A percentile compares a stretch with the other conserved stretches of the same genome.
These are phyloP conservation scores for Onthophagus sagittarius DNA, from an alignment of 2,888 invertebrate genomes.

Conservation along the genomic window DNA sequence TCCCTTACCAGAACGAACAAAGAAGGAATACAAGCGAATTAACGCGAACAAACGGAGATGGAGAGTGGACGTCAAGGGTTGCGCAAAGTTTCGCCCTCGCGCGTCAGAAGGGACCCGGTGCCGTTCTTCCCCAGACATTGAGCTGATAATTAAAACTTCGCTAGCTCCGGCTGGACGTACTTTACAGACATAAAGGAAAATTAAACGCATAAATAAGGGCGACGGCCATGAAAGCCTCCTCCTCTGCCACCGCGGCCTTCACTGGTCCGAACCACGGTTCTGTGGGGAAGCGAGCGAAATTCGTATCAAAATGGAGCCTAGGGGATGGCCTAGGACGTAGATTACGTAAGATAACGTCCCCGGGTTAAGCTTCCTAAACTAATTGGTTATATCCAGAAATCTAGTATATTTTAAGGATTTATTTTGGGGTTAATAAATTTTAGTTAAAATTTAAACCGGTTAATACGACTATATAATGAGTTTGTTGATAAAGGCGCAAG, in stretches of 20 bases:
- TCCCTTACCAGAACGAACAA: background rate
- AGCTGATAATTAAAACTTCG: slow-evolving; percentile 32
- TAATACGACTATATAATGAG: too few relatives aligned
- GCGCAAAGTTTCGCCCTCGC: background rate
- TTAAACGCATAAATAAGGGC: slow-evolving; percentile 33
- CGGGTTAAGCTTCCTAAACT: background rate
- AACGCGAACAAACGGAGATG: background rate
- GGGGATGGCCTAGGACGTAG: background rate
- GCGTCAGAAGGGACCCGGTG: background rate
- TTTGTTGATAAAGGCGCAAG: too few relatives aligned
- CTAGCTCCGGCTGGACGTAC: slow-evolving; percentile 30
- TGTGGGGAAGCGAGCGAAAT: background rate
- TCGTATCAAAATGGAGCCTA: background rate
- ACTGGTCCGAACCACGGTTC: too few relatives aligned
- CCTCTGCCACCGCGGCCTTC: background rate
- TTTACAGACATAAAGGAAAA: slow-evolving; percentile 36
- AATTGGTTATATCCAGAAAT: background rate
- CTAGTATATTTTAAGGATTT: background rate
- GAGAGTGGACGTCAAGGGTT: background rate
- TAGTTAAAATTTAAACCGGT: background rate
- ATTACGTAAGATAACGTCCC: background rate
- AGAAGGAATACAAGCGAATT: background rate
- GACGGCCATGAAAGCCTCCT: background rate
- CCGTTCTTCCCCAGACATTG: slow-evolving; percentile 11
- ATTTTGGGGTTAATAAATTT: background rate